Conservation (phyloP, 2,888 invertebrate species). For the Argyra leucocephala region DNA sequence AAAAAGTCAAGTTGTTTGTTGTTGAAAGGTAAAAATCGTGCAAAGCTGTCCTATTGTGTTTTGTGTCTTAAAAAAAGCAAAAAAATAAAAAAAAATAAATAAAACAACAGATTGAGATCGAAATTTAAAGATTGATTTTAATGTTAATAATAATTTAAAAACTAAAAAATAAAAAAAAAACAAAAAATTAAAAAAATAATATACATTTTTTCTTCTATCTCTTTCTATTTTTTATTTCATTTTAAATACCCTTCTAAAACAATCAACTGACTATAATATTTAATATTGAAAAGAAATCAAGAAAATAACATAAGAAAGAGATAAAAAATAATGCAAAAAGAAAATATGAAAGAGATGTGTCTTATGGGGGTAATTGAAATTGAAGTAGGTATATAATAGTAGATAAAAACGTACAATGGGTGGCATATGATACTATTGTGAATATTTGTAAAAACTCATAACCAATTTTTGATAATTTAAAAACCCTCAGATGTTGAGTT, state of each 20-base stretch:
- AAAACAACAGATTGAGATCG: conserved; percentile 15
- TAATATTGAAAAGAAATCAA: too few relatives aligned
- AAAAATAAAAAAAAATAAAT: neutral
- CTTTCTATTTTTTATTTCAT: neutral
- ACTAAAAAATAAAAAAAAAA: too few relatives aligned
- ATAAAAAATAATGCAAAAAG: neutral
- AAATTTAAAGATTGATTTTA: conserved; percentile 15
- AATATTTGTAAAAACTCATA: too few relatives aligned
- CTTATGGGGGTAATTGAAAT: too few relatives aligned
- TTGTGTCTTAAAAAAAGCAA: neutral
- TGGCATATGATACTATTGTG: too few relatives aligned
- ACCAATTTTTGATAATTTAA: too few relatives aligned
- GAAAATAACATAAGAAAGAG: neutral
- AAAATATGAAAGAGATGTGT: too few relatives aligned
- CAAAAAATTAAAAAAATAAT: too few relatives aligned
- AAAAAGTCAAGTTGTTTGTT: too few relatives aligned
- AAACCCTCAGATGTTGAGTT: too few relatives aligned
- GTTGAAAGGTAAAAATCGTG: conserved; percentile 16
- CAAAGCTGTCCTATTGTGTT: conserved; percentile 16
- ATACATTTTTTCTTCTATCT: neutral
- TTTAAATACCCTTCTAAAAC: neutral
- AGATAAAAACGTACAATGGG: too few relatives aligned
- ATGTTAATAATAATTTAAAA: conserved; percentile 8
- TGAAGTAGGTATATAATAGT: too few relatives aligned
- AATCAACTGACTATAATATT: neutral